A percentile compares a stretch with the other conserved stretches of the same genome.
Evolutionary conservation across 2,888 invertebrate species (phyloP).

Genomic region (Arctia plantaginis): DNA sequence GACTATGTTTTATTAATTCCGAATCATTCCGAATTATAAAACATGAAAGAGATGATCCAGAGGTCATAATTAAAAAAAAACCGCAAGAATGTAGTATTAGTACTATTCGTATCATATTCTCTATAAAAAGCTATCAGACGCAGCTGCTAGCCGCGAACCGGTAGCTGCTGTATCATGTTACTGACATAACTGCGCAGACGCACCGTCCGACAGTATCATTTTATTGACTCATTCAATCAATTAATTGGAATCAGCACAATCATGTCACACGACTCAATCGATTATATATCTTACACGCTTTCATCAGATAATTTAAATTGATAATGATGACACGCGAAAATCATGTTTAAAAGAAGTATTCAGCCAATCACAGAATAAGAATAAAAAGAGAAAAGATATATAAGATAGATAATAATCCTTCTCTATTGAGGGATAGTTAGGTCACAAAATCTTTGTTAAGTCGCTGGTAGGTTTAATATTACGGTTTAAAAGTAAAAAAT

Average conservation of each 20-base stretch:
- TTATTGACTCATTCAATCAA: constrained; percentile 38
- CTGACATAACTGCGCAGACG: constrained; percentile 27
- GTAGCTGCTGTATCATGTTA: constrained; percentile 33
- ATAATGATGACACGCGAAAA: not conserved
- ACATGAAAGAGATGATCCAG: too few species aligned
- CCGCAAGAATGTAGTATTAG: not conserved
- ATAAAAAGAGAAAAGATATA: not conserved
- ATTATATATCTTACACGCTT: not conserved
- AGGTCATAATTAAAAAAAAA: not conserved
- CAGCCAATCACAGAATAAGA: not conserved
- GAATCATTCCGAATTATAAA: too few species aligned
- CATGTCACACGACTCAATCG: not conserved
- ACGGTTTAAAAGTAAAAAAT: not conserved
- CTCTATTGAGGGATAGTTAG: not conserved
- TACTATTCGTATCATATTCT: not conserved
- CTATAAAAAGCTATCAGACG: not conserved
- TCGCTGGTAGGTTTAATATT: not conserved
- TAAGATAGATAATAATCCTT: not conserved
- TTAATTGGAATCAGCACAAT: constrained; percentile 24
- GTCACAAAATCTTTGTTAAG: not conserved
- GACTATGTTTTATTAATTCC: too few species aligned
- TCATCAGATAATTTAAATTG: too few species aligned
- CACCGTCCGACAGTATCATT: constrained; percentile 40
- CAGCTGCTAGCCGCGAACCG: constrained; percentile 11
- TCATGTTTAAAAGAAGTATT: not conserved